Evolutionary conservation across 2,113 vertebrate species (phyloP).

Genomic region (Prionailurus viverrinus): DNA sequence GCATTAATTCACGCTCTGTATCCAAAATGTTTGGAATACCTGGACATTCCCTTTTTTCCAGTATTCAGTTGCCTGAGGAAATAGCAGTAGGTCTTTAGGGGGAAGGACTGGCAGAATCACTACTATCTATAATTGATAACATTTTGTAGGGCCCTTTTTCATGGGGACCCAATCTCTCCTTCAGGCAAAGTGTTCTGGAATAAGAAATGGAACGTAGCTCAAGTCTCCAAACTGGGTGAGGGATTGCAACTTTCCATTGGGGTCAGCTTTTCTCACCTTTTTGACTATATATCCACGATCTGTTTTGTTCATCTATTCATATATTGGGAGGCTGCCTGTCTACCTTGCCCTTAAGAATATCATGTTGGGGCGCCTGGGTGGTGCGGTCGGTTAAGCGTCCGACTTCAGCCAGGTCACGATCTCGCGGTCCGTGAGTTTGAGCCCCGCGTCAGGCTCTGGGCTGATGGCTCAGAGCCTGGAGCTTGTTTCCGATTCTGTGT

Average conservation of each 20-base stretch:
- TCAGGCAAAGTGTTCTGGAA: background rate
- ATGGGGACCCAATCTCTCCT: background rate
- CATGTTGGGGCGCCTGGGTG: background rate
- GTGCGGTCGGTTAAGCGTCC: too few species aligned
- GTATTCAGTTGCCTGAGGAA: background rate
- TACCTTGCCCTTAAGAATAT: background rate
- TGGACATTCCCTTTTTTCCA: background rate
- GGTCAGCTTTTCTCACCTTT: background rate
- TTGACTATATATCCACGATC: background rate
- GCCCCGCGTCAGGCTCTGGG: too few species aligned
- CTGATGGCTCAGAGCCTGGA: too few species aligned
- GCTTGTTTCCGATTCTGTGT: too few species aligned
- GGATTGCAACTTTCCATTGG: background rate
- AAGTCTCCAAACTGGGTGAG: background rate
- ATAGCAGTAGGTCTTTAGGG: background rate
- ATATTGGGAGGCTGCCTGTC: background rate
- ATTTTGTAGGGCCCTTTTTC: background rate
- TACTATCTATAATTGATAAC: background rate
- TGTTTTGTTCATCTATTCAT: background rate
- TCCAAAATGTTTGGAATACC: background rate
- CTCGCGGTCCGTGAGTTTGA: too few species aligned
- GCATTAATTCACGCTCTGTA: background rate
- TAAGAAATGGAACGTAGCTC: background rate
- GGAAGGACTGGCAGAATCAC: background rate
- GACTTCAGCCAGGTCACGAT: too few species aligned